Conservation (phyloP, 1,140 invertebrate species). For the Parasteatoda tepidariorum region DNA sequence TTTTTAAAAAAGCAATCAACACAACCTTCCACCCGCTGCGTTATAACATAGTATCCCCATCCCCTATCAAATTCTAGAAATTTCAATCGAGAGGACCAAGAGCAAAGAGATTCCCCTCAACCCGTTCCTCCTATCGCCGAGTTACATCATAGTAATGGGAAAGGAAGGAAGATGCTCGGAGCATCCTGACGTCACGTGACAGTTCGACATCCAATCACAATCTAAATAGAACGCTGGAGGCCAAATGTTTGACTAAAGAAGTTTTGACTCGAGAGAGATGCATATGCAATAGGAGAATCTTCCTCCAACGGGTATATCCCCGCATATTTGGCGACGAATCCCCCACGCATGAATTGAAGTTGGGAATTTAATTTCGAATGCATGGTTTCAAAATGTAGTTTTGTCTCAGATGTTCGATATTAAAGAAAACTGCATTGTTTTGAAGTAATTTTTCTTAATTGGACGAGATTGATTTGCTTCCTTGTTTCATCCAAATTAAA, state of each 20-base stretch:
- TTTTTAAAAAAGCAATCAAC: conserved; percentile 48
- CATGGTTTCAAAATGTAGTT: too few relatives aligned
- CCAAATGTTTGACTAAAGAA: conserved; percentile 50
- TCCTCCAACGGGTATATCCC: neutral
- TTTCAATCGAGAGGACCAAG: neutral
- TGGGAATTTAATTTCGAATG: neutral
- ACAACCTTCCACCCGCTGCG: conserved; percentile 26
- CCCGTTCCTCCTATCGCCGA: neutral
- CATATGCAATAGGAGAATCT: conserved; percentile 39
- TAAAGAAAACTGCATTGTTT: too few relatives aligned
- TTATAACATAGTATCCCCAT: conserved; percentile 12
- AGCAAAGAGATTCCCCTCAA: neutral
- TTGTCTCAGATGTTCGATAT: too few relatives aligned
- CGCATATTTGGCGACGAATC: conserved; percentile 36
- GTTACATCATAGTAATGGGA: conserved; percentile 19
- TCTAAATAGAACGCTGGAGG: conserved; percentile 32
- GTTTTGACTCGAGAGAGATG: conserved; percentile 3
- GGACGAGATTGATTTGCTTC: too few relatives aligned
- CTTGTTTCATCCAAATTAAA: too few relatives aligned
- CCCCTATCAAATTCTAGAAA: conserved; percentile 22
- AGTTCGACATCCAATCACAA: conserved; percentile 56
- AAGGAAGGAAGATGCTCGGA: conserved; percentile 31
- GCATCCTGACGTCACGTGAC: conserved; percentile 33
- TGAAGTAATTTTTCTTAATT: neutral
- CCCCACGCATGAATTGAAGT: neutral